Conservation (phyloP, 2,888 invertebrate species). For the Microdon myrmicae region DNA sequence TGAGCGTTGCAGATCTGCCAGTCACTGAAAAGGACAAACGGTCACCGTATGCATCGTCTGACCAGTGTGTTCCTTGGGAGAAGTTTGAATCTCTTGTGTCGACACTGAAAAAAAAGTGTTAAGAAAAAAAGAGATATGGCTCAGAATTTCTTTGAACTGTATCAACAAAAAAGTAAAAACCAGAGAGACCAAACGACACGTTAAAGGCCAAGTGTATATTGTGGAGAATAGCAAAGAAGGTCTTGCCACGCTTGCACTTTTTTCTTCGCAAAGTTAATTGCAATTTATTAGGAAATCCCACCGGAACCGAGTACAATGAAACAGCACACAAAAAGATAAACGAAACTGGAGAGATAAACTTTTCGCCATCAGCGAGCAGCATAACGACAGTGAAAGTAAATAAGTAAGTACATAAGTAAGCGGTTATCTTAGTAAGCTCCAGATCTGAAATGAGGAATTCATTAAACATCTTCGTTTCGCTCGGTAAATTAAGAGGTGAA, state of each 20-base stretch:
- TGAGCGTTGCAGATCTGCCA: slow-evolving; percentile 79
- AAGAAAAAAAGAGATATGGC: slow-evolving; percentile 5
- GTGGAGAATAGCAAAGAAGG: slow-evolving; percentile 25
- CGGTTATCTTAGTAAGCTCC: neutral
- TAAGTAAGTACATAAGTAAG: neutral
- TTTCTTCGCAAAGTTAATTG: slow-evolving; percentile 50
- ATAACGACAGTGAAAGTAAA: too few species aligned
- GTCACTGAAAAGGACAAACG: slow-evolving; percentile 81
- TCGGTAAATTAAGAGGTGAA: too few species aligned
- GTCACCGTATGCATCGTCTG: slow-evolving; percentile 71
- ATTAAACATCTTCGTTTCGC: too few species aligned
- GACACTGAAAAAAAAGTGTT: slow-evolving; percentile 63
- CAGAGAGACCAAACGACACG: neutral
- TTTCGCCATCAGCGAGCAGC: too few species aligned
- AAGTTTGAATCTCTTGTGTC: slow-evolving; percentile 69
- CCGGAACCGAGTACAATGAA: slow-evolving; percentile 25
- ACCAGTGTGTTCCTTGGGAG: slow-evolving; percentile 70
- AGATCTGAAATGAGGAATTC: neutral
- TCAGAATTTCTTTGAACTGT: neutral
- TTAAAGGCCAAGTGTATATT: neutral
- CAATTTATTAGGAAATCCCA: slow-evolving; percentile 52
- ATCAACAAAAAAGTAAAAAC: neutral
- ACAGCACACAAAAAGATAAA: too few species aligned
- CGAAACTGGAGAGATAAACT: slow-evolving; percentile 32
- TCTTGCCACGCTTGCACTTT: slow-evolving; percentile 32